Evolutionary conservation across 2,113 vertebrate genomes (phyloP), one percentile per base, ranked within the genome.

Genomic region (Ornithorhynchus anatinus): DNA sequence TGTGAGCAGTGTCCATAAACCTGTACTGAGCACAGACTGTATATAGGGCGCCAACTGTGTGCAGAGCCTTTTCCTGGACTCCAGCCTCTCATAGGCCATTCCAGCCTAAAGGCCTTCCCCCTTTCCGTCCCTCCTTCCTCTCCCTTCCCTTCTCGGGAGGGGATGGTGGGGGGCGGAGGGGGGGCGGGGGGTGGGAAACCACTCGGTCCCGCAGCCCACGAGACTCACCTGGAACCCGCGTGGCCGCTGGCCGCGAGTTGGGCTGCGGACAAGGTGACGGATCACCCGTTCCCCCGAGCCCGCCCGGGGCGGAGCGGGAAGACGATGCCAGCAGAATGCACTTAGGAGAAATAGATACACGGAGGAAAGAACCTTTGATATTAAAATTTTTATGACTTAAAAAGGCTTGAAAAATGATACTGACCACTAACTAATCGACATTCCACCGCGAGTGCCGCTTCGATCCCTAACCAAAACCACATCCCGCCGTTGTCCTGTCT

Each of bases 391-490:
- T 93, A 90, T 93, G 91, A 92, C 94, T 94, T 95, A 93, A 93
- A 96, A 95, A 93, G 94, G 94, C 94, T 94, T 90, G 95, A 96
- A 96, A 98, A 96, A 93, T 94, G 96, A 97, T 97, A 96, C 95
- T 92, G 87, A 93, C 91, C 92, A 90, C 91, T 89, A 92, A 91
- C 75, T 93, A 93, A 94, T 94, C 92, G 91, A 89, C 59, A 20
- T 93, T 89, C 91, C 94, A 96, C 94, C 95, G 94, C 85, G 93
- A 94, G 84, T 94, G 93, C 91, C 89, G 86, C 92, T 94, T 96
- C 93, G 91, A 94, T 90, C 92, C 92, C 92, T 97, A 97, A 98
- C 92, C 92, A 86, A 92, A 98, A 97, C 94, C 96, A 97, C 92
- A 93, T 95, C 91, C 83, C 79, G 68, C 82, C 90, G 88, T 91